Evolutionary conservation across 2,888 invertebrate species (phyloP).

Genomic region (Lochmaea crataegi): DNA sequence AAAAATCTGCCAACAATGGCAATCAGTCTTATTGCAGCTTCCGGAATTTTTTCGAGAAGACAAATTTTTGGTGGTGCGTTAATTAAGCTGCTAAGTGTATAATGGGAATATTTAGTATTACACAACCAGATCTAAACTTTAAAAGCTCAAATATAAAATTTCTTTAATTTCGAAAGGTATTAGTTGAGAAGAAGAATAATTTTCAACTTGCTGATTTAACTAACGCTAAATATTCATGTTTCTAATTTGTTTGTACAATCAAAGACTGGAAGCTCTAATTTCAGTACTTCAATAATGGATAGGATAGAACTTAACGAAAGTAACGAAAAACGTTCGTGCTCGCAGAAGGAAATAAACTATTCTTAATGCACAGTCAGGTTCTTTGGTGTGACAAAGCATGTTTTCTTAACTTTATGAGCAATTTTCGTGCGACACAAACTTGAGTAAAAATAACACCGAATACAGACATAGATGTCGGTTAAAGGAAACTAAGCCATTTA

Average conservation of each 20-base stretch:
- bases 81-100: no score
- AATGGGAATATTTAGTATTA: no score
- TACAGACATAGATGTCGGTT: background rate
- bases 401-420: slow-evolving; percentile 27
- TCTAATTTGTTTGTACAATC: background rate
- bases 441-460: background rate
- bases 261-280: background rate
- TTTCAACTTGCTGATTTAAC: background rate
- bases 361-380: slow-evolving; percentile 29
- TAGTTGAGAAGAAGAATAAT: no score
- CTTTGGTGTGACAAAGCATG: slow-evolving; percentile 28
- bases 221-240: slow-evolving; percentile 1
- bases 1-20: no score
- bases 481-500: slow-evolving; percentile 4
- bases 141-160: no score
- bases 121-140: no score
- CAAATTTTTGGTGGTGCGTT: no score
- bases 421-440: slow-evolving; percentile 18
- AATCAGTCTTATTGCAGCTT: no score
- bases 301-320: background rate
- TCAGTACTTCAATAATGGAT: slow-evolving; percentile 8
- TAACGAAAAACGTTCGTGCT: background rate
- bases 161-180: no score
- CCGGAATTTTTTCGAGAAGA: no score
- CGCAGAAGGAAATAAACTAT: slow-evolving; percentile 12